These are phyloP conservation scores for Oligia strigilis DNA, from an alignment of 2,888 invertebrate genomes.

Conservation along the genomic window DNA sequence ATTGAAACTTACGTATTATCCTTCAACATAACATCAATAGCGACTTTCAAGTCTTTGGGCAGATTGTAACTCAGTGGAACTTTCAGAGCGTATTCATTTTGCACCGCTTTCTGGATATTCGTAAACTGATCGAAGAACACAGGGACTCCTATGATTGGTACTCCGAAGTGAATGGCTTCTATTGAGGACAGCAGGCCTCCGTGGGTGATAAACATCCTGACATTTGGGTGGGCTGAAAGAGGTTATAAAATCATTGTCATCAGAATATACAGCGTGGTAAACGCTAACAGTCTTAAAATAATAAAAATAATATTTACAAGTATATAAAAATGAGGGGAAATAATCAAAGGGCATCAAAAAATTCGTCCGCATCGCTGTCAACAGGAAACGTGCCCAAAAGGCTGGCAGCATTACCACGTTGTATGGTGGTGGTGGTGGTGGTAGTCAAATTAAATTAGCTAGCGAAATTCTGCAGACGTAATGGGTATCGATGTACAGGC, in stretches of 20 bases:
- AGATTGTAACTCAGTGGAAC: conserved; percentile 71
- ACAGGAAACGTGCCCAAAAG: too few species aligned
- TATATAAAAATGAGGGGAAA: too few species aligned
- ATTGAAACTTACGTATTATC: conserved; percentile 53
- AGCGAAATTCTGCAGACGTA: too few species aligned
- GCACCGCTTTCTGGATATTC: conserved; percentile 76
- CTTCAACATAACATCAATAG: conserved; percentile 72
- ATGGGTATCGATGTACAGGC: too few species aligned
- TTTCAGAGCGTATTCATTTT: conserved; percentile 73
- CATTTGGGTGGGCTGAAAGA: conserved; percentile 76
- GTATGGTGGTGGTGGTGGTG: too few species aligned
- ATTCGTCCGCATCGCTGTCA: too few species aligned
- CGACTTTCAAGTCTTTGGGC: conserved; percentile 69
- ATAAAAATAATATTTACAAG: too few species aligned
- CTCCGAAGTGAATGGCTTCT: conserved; percentile 77
- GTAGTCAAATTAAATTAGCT: too few species aligned
- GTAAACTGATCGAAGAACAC: conserved; percentile 78
- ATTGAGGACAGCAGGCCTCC: conserved; percentile 77
- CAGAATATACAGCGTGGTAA: background rate
- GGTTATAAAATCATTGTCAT: background rate
- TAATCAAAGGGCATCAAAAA: too few species aligned
- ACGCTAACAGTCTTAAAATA: too few species aligned
- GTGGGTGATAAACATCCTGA: conserved; percentile 74
- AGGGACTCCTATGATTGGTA: conserved; percentile 78
- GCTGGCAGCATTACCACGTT: too few species aligned